These are phyloP conservation scores for Philereme transversata DNA, from an alignment of 2,888 invertebrate species.

Conservation along the genomic window DNA sequence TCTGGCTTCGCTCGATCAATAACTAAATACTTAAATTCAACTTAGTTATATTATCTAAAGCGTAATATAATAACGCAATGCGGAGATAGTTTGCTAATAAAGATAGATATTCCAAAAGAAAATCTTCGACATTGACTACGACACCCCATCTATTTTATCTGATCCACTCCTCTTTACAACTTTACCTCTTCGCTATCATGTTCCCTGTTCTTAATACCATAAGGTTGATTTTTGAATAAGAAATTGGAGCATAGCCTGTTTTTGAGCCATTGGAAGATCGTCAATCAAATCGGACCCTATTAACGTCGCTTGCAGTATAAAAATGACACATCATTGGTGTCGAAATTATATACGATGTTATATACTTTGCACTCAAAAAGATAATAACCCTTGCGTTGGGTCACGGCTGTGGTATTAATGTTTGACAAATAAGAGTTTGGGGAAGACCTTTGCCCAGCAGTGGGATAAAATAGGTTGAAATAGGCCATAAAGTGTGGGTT, in stretches of 20 bases:
- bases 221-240: slow-evolving; percentile 29
- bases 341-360: slow-evolving; percentile 28
- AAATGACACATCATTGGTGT: slow-evolving; percentile 53
- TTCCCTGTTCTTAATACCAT: not conserved
- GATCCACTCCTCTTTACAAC: slow-evolving; percentile 27
- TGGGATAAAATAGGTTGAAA: too few relatives aligned
- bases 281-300: slow-evolving; percentile 61
- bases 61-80: too few relatives aligned
- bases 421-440: too few relatives aligned
- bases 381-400: too few relatives aligned
- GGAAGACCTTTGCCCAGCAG: too few relatives aligned
- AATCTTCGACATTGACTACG: slow-evolving; percentile 36
- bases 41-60: too few relatives aligned
- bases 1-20: too few relatives aligned
- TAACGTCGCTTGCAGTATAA: slow-evolving; percentile 56
- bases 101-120: slow-evolving; percentile 8
- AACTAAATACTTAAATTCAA: too few relatives aligned
- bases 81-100: too few relatives aligned
- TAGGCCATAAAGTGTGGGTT: too few relatives aligned
- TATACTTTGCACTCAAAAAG: too few relatives aligned
- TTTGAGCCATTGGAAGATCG: slow-evolving; percentile 42
- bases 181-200: slow-evolving; percentile 2
- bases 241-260: slow-evolving; percentile 5
- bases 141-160: slow-evolving; percentile 35
- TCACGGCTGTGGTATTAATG: too few relatives aligned